These are phyloP conservation scores for Trichosurus vulpecula DNA, from an alignment of 2,797 vertebrate genomes.

Conservation along the genomic window DNA sequence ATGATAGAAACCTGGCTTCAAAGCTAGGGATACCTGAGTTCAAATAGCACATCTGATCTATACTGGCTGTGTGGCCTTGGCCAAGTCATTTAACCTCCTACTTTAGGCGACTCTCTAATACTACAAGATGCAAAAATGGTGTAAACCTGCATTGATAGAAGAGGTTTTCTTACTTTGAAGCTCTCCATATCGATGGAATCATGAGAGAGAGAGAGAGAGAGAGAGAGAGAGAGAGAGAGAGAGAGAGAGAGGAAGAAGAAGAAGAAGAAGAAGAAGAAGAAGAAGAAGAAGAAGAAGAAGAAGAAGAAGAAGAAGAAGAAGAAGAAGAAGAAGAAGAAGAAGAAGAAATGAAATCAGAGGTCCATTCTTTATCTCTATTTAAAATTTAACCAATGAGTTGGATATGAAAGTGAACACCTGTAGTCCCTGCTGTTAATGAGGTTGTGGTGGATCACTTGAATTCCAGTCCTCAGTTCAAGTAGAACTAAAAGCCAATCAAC, in stretches of 20 bases:
- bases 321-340: no score
- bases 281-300: no score
- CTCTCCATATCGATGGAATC: neutral
- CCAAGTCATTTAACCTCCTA: neutral
- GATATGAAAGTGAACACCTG: neutral
- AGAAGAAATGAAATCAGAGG: neutral
- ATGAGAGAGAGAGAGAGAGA: no score
- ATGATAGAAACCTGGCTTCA: neutral
- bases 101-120: neutral
- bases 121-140: neutral
- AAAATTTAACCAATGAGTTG: neutral
- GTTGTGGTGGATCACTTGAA: neutral
- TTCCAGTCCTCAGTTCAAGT: neutral
- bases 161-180: neutral
- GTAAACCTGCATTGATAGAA: neutral
- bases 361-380: neutral
- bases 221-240: neutral
- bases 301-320: no score
- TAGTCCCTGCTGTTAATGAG: neutral
- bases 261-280: no score
- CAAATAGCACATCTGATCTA: neutral
- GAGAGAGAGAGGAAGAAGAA: neutral
- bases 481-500: neutral
- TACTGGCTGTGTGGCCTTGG: neutral
- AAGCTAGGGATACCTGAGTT: neutral